These are phyloP conservation scores for Nephotettix cincticeps DNA, from an alignment of 1,140 invertebrate genomes.

Conservation along the genomic window DNA sequence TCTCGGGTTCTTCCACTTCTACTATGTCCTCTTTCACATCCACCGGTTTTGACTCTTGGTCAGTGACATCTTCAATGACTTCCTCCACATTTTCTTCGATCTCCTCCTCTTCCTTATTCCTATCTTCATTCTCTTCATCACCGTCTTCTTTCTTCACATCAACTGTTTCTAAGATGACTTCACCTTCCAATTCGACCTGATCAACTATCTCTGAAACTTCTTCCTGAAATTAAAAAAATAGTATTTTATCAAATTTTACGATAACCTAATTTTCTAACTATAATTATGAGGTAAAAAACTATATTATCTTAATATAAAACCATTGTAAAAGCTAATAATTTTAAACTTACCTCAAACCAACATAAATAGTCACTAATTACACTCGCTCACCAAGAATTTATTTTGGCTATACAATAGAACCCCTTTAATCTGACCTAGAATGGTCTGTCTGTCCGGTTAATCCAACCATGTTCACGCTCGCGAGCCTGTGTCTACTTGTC, in stretches of 20 bases:
- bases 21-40: background rate
- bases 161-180: conserved; percentile 44
- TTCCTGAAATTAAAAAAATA: conserved; percentile 2
- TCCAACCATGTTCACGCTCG: too few species aligned
- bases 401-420: too few species aligned
- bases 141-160: conserved; percentile 37
- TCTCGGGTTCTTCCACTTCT: conserved; percentile 33
- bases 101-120: conserved; percentile 17
- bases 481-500: too few species aligned
- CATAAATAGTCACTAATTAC: too few species aligned
- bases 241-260: background rate
- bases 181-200: conserved; percentile 35
- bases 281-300: background rate
- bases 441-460: too few species aligned
- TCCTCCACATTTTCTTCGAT: conserved; percentile 1
- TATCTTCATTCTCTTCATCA: conserved; percentile 14
- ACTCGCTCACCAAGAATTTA: too few species aligned
- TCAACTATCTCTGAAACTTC: conserved; percentile 27
- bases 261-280: background rate
- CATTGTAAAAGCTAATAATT: too few species aligned
- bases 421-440: too few species aligned
- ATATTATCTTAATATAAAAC: too few species aligned
- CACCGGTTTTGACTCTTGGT: conserved; percentile 11
- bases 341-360: too few species aligned
- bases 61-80: conserved; percentile 17